Base-by-base conservation (phyloP, 1,140 invertebrate genomes). In the Eueides isabella region DNA sequence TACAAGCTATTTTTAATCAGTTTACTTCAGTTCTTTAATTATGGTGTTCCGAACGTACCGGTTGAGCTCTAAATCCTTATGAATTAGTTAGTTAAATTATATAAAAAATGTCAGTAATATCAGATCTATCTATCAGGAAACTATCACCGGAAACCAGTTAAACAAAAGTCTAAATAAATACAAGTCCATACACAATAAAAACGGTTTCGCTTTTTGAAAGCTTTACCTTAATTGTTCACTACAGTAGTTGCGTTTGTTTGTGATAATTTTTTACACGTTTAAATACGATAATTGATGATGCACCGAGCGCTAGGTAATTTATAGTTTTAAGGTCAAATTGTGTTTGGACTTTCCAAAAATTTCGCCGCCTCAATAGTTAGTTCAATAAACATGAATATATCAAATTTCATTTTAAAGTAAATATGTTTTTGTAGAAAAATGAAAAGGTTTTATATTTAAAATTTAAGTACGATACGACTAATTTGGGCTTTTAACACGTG, bases 171-270 rank as follows among this genome's bases (percentile, higher is more conserved):
- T 26, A 23, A 55, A 12, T 2, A 23, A 26, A 55, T 23, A 55
- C 44, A 55, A 3, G 3, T 2, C 23, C 2, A 48, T 19, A 16
- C 0, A 48, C 5, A 23, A 55, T 11, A 19, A 19, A 55, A 26
- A 55, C 12, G 3, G 9, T 55, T 55, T 55, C 48, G 23, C 48
- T 26, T 26, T 55, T 55, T 9, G 48, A 55, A 55, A 55, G 11
- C 48, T 55, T 23, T 23, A 55, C 48, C 26, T 23, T 23, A 55
- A 55, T 55, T 55, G 26, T 26, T 9, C 19, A 23, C 48, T 55
- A 55, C 11, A 55, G 48, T 55, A 55, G 48, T 55, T 55, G n/a
- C 19, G 48, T 55, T 55, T 55, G 26, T 55, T 55, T 48, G 44
- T 16, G 44, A 23, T 48, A 23, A 48, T 19, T 19, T 19, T 48